Percentiles rank a stretch among this genome's conserved stretches.
Conservation (phyloP, 2,797 vertebrate species). For the Neoniphon sammara region DNA sequence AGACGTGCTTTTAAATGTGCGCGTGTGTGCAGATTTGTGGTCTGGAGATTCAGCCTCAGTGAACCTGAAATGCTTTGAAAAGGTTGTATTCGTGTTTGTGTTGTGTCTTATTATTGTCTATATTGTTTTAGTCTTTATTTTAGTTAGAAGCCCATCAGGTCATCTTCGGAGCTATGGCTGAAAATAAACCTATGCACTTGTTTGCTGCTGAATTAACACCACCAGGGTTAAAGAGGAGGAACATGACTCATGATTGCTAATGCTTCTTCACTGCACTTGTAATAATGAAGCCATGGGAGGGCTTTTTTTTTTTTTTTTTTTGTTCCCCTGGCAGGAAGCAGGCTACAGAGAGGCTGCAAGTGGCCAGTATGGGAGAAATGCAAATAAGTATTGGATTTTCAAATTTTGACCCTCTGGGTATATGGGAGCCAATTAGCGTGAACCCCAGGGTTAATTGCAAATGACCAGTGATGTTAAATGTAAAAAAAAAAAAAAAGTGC, state of each 20-base stretch:
- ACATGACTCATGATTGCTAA: constrained; percentile 62
- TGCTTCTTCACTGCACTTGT: constrained; percentile 47
- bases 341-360: constrained; percentile 35
- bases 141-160: background rate
- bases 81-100: too few species aligned
- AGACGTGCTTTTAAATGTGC: background rate
- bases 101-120: too few species aligned
- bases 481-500: constrained; percentile 49
- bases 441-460: constrained; percentile 61
- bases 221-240: constrained; percentile 32
- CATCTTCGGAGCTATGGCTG: constrained; percentile 11
- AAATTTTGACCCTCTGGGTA: constrained; percentile 23
- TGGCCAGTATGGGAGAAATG: constrained; percentile 25
- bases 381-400: constrained; percentile 47
- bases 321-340: constrained; percentile 36
- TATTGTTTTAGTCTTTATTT: too few species aligned
- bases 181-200: constrained; percentile 19
- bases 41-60: too few species aligned
- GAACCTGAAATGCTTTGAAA: too few species aligned
- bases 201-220: constrained; percentile 19
- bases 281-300: constrained; percentile 51
- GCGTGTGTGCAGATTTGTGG: background rate
- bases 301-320: constrained; percentile 14
- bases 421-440: constrained; percentile 54
- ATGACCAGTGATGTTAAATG: constrained; percentile 51